These are phyloP conservation scores for Neomonachus schauinslandi DNA, from an alignment of 2,113 vertebrate genomes.

Conservation along the genomic window DNA sequence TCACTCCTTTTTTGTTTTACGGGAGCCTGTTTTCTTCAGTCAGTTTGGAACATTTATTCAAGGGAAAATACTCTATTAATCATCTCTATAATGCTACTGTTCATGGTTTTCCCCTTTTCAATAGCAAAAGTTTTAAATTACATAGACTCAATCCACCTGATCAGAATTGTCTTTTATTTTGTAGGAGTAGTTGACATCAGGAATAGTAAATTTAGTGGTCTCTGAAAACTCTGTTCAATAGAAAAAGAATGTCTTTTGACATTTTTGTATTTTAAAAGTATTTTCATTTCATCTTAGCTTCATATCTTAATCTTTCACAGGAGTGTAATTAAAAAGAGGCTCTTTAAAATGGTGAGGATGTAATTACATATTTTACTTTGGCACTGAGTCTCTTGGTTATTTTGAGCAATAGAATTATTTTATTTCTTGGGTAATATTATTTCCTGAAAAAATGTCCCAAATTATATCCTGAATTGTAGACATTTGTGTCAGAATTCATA, in stretches of 20 bases:
- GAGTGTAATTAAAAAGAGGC: not conserved
- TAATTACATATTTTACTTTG: conserved; percentile 20
- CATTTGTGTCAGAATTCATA: not conserved
- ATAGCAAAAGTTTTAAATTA: conserved; percentile 16
- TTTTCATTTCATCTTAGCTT: not conserved
- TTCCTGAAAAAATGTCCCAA: not conserved
- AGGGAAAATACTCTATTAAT: not conserved
- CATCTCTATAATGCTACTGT: not conserved
- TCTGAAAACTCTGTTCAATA: conserved; percentile 8
- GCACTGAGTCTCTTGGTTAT: not conserved
- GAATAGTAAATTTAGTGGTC: not conserved
- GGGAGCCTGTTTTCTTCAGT: not conserved
- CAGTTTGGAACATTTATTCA: not conserved
- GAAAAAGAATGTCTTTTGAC: not conserved
- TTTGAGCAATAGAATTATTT: conserved; percentile 34
- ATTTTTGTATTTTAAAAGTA: conserved; percentile 1
- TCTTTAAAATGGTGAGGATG: not conserved
- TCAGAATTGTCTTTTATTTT: conserved; percentile 56
- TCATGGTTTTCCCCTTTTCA: not conserved
- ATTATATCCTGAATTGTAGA: not conserved
- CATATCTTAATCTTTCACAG: not conserved
- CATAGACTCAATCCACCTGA: not conserved
- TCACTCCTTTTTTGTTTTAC: not conserved
- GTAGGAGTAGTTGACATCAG: not conserved
- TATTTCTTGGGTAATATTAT: not conserved